A percentile compares a stretch with the other conserved stretches of the same genome.
phyloP scores from a whole-genome alignment of 1,140 invertebrate species.

The Panagrolaimus sp. region DNA sequence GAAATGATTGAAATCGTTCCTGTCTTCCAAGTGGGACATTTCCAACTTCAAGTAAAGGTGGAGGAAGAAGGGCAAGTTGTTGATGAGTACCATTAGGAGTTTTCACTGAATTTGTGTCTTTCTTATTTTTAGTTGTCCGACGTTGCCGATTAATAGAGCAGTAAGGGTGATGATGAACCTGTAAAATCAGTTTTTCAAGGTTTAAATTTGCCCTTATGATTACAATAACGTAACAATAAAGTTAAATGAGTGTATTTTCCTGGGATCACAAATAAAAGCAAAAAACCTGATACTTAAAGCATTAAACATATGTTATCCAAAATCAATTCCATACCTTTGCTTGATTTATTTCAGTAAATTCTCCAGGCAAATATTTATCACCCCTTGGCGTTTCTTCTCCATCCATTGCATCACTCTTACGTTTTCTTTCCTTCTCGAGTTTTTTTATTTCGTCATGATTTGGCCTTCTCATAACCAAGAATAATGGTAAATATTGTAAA shows the following conservation, averaged over 20 bases:
- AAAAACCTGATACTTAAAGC: too few species aligned
- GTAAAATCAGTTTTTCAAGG: too few species aligned
- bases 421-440: neutral
- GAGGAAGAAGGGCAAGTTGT: neutral
- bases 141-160: conserved; percentile 5
- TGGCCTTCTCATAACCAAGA: conserved; percentile 45
- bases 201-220: too few species aligned
- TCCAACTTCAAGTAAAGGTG: neutral
- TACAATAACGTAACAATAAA: too few species aligned
- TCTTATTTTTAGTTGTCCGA: neutral
- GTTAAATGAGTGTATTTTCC: too few species aligned
- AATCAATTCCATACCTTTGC: too few species aligned
- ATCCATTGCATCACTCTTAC: conserved; percentile 1
- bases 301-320: too few species aligned
- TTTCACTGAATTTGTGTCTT: conserved; percentile 3
- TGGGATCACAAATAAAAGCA: too few species aligned
- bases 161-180: conserved; percentile 26
- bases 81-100: conserved; percentile 8
- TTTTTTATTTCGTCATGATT: conserved; percentile 20
- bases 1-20: conserved; percentile 1
- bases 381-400: neutral
- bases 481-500: conserved; percentile 64
- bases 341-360: conserved; percentile 35
- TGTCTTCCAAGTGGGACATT: conserved; percentile 15
- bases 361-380: conserved; percentile 26